Conservation (phyloP, 2,888 invertebrate genomes). For the Muschampia plurimacula region DNA sequence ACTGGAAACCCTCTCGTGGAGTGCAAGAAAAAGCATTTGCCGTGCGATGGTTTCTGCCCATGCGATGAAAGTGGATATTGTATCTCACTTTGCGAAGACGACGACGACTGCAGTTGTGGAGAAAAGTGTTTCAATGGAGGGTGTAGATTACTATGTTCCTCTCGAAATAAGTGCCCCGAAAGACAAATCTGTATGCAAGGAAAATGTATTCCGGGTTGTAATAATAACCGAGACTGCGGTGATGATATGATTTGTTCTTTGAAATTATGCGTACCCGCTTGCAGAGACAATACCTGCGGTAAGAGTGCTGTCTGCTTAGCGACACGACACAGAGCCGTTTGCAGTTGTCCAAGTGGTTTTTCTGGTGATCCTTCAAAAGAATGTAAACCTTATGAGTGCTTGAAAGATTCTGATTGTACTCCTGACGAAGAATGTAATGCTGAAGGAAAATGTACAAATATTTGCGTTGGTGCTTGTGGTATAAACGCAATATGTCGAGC, state of each 20-base stretch:
- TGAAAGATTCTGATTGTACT: slow-evolving; percentile 91
- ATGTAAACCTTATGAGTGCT: slow-evolving; percentile 92
- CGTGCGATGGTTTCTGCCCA: slow-evolving; percentile 91
- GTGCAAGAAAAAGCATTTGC: slow-evolving; percentile 89
- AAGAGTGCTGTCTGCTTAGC: slow-evolving; percentile 92
- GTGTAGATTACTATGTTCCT: slow-evolving; percentile 90
- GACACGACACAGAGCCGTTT: slow-evolving; percentile 92
- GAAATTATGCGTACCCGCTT: slow-evolving; percentile 89
- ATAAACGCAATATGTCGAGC: slow-evolving; percentile 94
- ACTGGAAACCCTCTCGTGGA: slow-evolving; percentile 93
- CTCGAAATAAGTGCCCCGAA: slow-evolving; percentile 89
- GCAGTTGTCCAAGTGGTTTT: slow-evolving; percentile 94
- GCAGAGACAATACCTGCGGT: slow-evolving; percentile 90
- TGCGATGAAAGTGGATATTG: slow-evolving; percentile 94
- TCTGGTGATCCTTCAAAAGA: slow-evolving; percentile 92
- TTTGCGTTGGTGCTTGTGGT: slow-evolving; percentile 93
- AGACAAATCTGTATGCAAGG: slow-evolving; percentile 92
- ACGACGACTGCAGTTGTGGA: slow-evolving; percentile 92
- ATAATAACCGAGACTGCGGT: slow-evolving; percentile 91
- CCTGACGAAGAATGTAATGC: slow-evolving; percentile 90
- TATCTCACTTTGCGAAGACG: slow-evolving; percentile 87
- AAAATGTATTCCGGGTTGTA: slow-evolving; percentile 92
- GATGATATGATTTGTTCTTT: slow-evolving; percentile 90
- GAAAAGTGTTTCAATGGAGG: slow-evolving; percentile 91
- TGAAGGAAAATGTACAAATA: slow-evolving; percentile 91